Evolutionary conservation across 2,888 invertebrate genomes (phyloP).

Genomic region (Eristalinus aeneus): DNA sequence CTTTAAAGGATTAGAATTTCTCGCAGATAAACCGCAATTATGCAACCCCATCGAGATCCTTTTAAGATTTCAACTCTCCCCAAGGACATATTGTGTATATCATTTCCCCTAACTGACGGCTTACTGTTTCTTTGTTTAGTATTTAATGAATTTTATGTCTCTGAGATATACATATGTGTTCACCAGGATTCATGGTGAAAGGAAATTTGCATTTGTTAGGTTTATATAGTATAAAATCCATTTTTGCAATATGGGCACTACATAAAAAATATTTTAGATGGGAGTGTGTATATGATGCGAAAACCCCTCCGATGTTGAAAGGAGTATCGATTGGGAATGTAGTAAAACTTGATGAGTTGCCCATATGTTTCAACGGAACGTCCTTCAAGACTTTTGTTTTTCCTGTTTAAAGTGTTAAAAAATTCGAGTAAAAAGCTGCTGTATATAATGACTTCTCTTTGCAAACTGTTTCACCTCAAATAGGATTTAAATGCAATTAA

Average conservation of each 20-base stretch:
- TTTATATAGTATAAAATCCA: background rate
- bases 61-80: background rate
- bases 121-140: background rate
- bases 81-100: background rate
- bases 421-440: no score
- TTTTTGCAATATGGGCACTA: background rate
- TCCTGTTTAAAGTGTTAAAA: no score
- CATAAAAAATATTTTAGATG: background rate
- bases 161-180: background rate
- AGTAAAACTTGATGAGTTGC: no score
- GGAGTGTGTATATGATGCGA: background rate
- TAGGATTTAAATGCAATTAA: no score
- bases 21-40: background rate
- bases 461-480: no score
- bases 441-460: no score
- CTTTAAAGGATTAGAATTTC: background rate
- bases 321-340: background rate
- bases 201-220: background rate
- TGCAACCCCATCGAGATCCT: background rate
- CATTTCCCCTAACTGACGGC: background rate
- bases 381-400: no score
- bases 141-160: background rate
- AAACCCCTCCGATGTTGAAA: background rate
- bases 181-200: background rate
- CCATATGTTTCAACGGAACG: no score